Evolutionary conservation across 2,797 vertebrate genomes (phyloP).

Genomic region (Xyrichtys novacula): DNA sequence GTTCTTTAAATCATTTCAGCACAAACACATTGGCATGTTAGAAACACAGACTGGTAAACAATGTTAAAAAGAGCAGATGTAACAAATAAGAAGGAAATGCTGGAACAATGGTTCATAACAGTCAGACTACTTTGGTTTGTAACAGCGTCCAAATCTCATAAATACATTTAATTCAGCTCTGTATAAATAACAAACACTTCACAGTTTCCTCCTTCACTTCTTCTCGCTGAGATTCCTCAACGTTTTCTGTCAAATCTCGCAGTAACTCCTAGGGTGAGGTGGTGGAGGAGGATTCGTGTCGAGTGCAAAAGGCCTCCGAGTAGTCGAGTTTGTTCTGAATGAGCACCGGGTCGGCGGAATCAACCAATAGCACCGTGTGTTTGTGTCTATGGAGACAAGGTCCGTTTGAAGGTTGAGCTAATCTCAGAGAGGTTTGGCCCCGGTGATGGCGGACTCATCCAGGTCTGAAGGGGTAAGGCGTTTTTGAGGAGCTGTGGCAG

Average conservation of each 20-base stretch:
- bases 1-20: slow-evolving; percentile 20
- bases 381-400: slow-evolving; percentile 19
- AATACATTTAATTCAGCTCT: slow-evolving; percentile 50
- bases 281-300: slow-evolving; percentile 48
- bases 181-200: slow-evolving; percentile 57
- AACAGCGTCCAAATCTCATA: slow-evolving; percentile 16
- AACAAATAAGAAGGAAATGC: not conserved
- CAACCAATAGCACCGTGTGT: slow-evolving; percentile 34
- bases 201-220: slow-evolving; percentile 32
- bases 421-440: slow-evolving; percentile 70
- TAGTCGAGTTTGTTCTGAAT: slow-evolving; percentile 31
- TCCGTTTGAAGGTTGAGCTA: slow-evolving; percentile 68
- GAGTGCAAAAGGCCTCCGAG: slow-evolving; percentile 23
- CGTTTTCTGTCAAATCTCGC: slow-evolving; percentile 9
- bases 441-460: slow-evolving; percentile 61
- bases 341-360: slow-evolving; percentile 35
- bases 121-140: slow-evolving; percentile 30
- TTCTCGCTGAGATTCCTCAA: slow-evolving; percentile 11
- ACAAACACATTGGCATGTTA: slow-evolving; percentile 51
- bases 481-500: slow-evolving; percentile 78
- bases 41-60: slow-evolving; percentile 16
- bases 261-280: slow-evolving; percentile 55
- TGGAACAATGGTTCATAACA: slow-evolving; percentile 16
- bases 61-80: slow-evolving; percentile 8
- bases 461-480: slow-evolving; percentile 74